phyloP scores from a whole-genome alignment of 1,140 invertebrate genomes.

The Phenacoccus solenopsis region DNA sequence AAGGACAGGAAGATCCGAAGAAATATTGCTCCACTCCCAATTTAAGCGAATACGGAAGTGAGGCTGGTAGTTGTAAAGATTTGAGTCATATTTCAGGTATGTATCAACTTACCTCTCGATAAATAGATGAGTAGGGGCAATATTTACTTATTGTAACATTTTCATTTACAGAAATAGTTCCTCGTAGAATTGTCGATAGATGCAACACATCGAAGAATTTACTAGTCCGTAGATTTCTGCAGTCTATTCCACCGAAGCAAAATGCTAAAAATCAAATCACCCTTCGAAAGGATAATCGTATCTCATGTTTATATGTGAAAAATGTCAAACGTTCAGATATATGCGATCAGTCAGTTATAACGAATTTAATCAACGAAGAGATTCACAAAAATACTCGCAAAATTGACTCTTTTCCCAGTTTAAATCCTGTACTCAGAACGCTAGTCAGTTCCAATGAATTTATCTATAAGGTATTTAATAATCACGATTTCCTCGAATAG shows the following conservation, averaged over 20 bases:
- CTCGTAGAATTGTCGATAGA: not conserved
- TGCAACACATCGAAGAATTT: not conserved
- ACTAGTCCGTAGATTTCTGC: not conserved
- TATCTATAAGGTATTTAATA: not conserved
- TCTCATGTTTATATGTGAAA: not conserved
- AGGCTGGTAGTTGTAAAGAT: not conserved
- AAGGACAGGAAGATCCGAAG: slow-evolving; percentile 6
- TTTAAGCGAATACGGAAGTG: not conserved
- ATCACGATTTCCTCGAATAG: not conserved
- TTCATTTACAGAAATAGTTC: not conserved
- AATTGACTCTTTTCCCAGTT: not conserved
- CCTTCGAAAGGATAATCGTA: not conserved
- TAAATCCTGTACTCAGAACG: not conserved
- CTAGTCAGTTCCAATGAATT: not conserved
- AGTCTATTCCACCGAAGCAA: not conserved
- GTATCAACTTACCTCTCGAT: no score
- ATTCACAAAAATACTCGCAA: not conserved
- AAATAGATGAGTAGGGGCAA: no score
- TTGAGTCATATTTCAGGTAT: not conserved
- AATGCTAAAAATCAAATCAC: not conserved
- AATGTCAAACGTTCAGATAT: not conserved
- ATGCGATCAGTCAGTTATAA: not conserved
- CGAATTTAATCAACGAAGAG: not conserved
- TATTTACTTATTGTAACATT: no score
- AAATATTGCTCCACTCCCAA: not conserved